Percentiles rank a stretch among this genome's conserved stretches.
Conservation (phyloP, 2,888 invertebrate species). For the Acheta domesticus region DNA sequence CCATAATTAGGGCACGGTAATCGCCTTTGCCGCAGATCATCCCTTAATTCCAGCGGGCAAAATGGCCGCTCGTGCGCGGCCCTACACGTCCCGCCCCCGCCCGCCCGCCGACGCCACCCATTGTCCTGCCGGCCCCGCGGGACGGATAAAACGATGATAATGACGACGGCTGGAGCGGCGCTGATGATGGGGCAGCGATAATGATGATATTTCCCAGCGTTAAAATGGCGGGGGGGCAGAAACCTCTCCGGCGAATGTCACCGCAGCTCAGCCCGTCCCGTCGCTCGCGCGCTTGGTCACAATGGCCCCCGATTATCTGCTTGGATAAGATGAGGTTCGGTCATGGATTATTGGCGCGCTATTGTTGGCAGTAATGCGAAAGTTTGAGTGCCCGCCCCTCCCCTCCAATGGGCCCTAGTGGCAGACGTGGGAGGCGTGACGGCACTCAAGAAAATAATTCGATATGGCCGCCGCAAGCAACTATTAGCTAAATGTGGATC, state of each 20-base stretch:
- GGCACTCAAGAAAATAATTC: constrained; percentile 9
- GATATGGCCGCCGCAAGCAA: background rate
- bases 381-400: too few species aligned
- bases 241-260: background rate
- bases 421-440: background rate
- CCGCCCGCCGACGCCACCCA: background rate
- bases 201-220: background rate
- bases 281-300: background rate
- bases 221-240: background rate
- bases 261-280: too few species aligned
- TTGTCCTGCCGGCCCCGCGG: background rate
- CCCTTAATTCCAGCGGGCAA: background rate
- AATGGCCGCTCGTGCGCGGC: background rate
- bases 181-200: background rate
- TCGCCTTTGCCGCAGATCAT: constrained; percentile 7
- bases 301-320: constrained; percentile 1
- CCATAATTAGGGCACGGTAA: constrained; percentile 18
- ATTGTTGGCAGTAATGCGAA: background rate
- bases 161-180: background rate
- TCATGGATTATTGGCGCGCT: background rate
- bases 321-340: background rate
- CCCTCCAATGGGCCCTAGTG: too few species aligned
- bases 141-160: background rate
- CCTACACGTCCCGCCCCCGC: background rate
- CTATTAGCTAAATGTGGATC: constrained; percentile 18